Base-by-base conservation (phyloP, 2,888 invertebrate species). In the Cheiracanthium punctorium region DNA sequence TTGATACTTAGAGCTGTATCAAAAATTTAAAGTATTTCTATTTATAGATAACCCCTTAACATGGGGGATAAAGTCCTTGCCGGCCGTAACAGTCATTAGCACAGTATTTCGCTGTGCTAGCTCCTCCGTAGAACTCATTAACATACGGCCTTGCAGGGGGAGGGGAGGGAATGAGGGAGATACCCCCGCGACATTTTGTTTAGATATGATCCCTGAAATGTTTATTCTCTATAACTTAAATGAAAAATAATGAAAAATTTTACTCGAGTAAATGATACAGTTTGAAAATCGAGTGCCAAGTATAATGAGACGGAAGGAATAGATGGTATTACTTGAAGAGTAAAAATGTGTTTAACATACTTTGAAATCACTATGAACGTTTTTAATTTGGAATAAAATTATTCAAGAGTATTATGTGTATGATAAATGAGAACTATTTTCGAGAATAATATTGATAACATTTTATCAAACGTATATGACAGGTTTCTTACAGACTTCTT, bases 101-200 rank as follows among this genome's bases (percentile, higher is more conserved):
- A 70, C 43, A 65, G 80, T 70, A 72, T 80, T 80, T 74, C 71
- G 30, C 70, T 75, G 65, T 52, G 71, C 64, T 71, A 70, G 70
- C 80, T 84, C n/a, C 73, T 74, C 58, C 75, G 75, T 76, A 80
- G 48, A 71, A 48, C 85, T 86, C 85, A 86, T 86, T 86, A 86
- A 71, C 85, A 86, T 86, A 86, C 80, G 85, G 70, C 85, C 85
- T 86, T 86, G 85, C 48, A 52, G 30, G 43, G 8, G 24, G 41
- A 29, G 52, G 43, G 29, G 75, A 58, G 75, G 69, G 43, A 67
- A 24, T 32, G 33, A 65, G 41, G 58, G 17, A 65, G 24, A 33
- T 70, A 10, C 37, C 72, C 65, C 81, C 30, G 14, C 41, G 28
- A 28, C 82, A 43, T 82, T 82, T 76, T 82, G 76, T 65, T 82